Evolutionary conservation across 2,113 vertebrate genomes (phyloP).

Genomic region (Machaerirhynchus nigripectus): DNA sequence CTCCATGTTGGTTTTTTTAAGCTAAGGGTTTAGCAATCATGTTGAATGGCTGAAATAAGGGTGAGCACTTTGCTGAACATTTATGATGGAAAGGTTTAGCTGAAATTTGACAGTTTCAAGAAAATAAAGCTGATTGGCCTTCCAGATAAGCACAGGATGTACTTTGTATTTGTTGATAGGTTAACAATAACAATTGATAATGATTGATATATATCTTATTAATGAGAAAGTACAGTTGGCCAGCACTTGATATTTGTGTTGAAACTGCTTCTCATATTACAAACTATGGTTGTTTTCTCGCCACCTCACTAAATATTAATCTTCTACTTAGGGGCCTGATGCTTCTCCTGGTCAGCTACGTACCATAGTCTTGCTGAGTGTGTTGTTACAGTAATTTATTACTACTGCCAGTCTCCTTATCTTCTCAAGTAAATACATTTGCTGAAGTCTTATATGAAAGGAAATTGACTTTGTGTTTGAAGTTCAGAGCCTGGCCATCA

Average conservation of each 20-base stretch:
- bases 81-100: background rate
- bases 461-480: background rate
- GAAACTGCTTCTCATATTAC: background rate
- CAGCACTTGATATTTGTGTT: background rate
- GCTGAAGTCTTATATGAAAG: background rate
- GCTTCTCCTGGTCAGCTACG: background rate
- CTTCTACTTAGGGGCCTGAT: background rate
- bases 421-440: background rate
- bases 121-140: background rate
- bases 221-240: background rate
- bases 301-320: background rate
- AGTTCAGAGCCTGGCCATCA: background rate
- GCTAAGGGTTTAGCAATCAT: background rate
- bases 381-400: background rate
- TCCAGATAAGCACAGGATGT: background rate
- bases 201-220: background rate
- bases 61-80: background rate
- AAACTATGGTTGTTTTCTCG: background rate
- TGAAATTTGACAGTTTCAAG: background rate
- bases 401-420: background rate
- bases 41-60: background rate
- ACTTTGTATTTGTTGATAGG: background rate
- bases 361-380: background rate
- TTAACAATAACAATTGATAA: accelerated
- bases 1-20: background rate